A percentile compares a stretch with the other conserved stretches of the same genome.
Evolutionary conservation across 1,140 invertebrate species (phyloP).

Genomic region (Penaeus chinensis): DNA sequence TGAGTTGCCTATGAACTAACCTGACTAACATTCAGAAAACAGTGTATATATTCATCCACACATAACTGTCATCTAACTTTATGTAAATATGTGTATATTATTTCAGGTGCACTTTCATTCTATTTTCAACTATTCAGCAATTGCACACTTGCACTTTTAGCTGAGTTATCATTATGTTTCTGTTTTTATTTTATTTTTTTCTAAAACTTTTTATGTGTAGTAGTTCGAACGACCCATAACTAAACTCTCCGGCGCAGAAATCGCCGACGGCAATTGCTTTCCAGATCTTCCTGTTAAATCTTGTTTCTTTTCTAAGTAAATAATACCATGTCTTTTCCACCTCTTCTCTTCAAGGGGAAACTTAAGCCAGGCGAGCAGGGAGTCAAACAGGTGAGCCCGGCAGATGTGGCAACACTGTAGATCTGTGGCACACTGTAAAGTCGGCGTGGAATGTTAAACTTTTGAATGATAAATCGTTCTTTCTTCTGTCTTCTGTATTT

Average conservation of each 20-base stretch:
- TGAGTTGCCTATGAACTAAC: too few relatives aligned
- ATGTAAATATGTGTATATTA: not conserved
- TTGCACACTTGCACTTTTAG: not conserved
- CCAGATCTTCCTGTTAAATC: slow-evolving; percentile 9
- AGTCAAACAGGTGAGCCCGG: slow-evolving; percentile 51
- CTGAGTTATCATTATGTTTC: not conserved
- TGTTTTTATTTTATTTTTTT: not conserved
- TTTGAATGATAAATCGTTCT: slow-evolving; percentile 28
- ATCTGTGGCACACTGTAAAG: slow-evolving; percentile 31
- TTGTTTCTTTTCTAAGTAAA: slow-evolving; percentile 31
- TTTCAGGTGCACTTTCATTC: not conserved
- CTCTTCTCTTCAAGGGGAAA: slow-evolving; percentile 70
- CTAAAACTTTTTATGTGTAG: too few relatives aligned
- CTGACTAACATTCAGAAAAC: too few relatives aligned
- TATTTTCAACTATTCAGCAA: not conserved
- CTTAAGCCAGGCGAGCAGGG: slow-evolving; percentile 64
- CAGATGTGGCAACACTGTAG: slow-evolving; percentile 15
- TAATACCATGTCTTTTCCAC: slow-evolving; percentile 44
- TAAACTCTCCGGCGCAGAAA: not conserved
- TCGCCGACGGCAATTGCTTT: not conserved
- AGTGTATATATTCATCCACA: not conserved
- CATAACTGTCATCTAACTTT: slow-evolving; percentile 4
- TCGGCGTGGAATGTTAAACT: not conserved
- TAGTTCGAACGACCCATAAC: not conserved
- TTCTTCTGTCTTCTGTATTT: slow-evolving; percentile 59